Conservation (phyloP, 1,140 invertebrate species). For the Brachionus angularis region DNA sequence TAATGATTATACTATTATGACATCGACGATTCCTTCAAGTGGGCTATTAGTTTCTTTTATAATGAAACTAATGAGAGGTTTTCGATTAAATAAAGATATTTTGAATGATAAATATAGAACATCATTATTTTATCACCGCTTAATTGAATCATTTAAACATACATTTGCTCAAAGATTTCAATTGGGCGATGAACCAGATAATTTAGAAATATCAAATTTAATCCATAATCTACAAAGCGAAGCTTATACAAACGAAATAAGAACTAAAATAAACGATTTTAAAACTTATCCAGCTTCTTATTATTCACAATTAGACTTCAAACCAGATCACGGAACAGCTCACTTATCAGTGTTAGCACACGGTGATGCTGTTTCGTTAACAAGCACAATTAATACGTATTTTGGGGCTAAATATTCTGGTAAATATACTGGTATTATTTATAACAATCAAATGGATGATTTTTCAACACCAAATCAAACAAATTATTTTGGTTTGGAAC, state of each 20-base stretch:
- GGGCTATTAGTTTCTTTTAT: conserved; percentile 76
- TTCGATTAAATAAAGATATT: conserved; percentile 39
- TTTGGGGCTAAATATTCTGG: conserved; percentile 58
- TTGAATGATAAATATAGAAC: conserved; percentile 38
- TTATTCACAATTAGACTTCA: conserved; percentile 51
- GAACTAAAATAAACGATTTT: conserved; percentile 66
- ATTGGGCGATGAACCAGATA: conserved; percentile 70
- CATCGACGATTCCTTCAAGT: conserved; percentile 71
- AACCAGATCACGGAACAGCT: conserved; percentile 58
- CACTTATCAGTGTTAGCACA: conserved; percentile 79
- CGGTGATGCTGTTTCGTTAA: conserved; percentile 89
- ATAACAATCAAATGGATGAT: conserved; percentile 93
- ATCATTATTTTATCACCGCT: conserved; percentile 70
- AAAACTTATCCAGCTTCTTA: conserved; percentile 63
- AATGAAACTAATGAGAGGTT: conserved; percentile 70
- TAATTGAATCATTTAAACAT: conserved; percentile 88
- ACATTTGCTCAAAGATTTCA: conserved; percentile 76
- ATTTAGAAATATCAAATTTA: conserved; percentile 45
- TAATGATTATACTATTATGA: conserved; percentile 66
- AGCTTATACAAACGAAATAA: conserved; percentile 65
- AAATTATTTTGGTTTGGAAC: conserved; percentile 73
- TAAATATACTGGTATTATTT: conserved; percentile 76
- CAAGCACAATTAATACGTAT: conserved; percentile 81
- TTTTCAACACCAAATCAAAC: conserved; percentile 72
- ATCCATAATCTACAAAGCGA: conserved; percentile 63